A percentile compares a stretch with the other conserved stretches of the same genome.
Evolutionary conservation across 2,888 invertebrate species (phyloP).

Genomic region (Himalopsyche kuldschensis): DNA sequence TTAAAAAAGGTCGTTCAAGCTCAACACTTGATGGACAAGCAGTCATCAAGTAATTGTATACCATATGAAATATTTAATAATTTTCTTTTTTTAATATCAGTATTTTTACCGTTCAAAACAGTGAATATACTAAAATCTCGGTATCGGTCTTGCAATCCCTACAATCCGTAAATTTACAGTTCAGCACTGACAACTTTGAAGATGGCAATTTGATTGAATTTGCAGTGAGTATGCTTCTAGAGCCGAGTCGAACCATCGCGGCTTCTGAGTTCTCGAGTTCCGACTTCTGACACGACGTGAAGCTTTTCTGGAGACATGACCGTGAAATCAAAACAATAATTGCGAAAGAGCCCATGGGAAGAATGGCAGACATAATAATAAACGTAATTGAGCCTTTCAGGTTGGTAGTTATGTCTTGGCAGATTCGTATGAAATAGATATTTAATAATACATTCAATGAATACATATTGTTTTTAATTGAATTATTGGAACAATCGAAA

Average conservation of each 20-base stretch:
- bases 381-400: not conserved
- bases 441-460: not conserved
- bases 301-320: slow-evolving; percentile 32
- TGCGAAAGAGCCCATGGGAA: not conserved
- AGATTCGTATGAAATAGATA: not conserved
- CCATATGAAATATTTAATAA: too few relatives aligned
- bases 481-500: too few relatives aligned
- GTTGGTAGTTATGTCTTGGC: not conserved
- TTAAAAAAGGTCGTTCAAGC: too few relatives aligned
- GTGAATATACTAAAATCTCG: too few relatives aligned
- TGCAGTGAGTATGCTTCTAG: not conserved
- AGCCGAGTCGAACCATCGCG: not conserved
- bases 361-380: slow-evolving; percentile 2
- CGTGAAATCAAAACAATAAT: slow-evolving; percentile 29
- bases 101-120: too few relatives aligned
- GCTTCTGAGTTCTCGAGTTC: not conserved
- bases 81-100: too few relatives aligned
- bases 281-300: slow-evolving; percentile 19
- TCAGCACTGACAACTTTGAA: too few relatives aligned
- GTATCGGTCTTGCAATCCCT: too few relatives aligned
- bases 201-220: not conserved
- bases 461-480: too few relatives aligned
- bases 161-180: too few relatives aligned
- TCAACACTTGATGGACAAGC: too few relatives aligned
- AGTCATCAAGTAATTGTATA: too few relatives aligned